Evolutionary conservation across 2,888 invertebrate species (phyloP).

Genomic region (Noctua fimbriata): DNA sequence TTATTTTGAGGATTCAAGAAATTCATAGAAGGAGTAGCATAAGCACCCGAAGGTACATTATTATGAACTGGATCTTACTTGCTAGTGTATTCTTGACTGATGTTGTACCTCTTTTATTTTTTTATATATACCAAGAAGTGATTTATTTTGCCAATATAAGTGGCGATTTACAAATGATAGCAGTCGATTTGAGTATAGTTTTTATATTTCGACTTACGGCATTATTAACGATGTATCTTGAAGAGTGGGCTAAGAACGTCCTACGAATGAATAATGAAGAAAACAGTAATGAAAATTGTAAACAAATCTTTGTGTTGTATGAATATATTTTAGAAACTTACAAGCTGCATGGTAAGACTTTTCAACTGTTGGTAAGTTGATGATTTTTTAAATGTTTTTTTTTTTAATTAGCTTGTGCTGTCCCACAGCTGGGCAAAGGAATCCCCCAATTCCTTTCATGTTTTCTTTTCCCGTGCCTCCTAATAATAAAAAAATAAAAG

Average conservation of each 20-base stretch:
- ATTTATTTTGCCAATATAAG: background rate
- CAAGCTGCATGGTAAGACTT: constrained; percentile 4
- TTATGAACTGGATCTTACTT: background rate
- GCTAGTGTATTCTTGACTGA: background rate
- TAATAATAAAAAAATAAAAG: too few relatives aligned
- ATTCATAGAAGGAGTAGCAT: background rate
- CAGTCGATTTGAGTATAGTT: constrained; percentile 1
- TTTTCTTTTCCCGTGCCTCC: too few relatives aligned
- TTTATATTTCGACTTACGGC: constrained; percentile 2
- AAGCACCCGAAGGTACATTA: background rate
- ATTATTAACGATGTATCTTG: constrained; percentile 16
- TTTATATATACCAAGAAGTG: background rate
- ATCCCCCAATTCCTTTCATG: too few relatives aligned
- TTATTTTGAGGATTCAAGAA: constrained; percentile 1
- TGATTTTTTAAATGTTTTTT: too few relatives aligned
- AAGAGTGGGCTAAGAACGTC: constrained; percentile 9
- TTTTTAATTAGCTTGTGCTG: background rate
- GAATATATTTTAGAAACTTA: constrained; percentile 11
- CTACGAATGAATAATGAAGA: background rate
- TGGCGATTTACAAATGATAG: rapidly evolving
- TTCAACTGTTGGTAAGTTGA: constrained; percentile 11
- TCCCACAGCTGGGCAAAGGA: too few relatives aligned
- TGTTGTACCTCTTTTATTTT: rapidly evolving
- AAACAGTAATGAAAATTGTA: constrained; percentile 7
- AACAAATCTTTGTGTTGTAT: constrained; percentile 6